Conservation (phyloP, 2,797 vertebrate species). For the Cyprinella venusta region DNA sequence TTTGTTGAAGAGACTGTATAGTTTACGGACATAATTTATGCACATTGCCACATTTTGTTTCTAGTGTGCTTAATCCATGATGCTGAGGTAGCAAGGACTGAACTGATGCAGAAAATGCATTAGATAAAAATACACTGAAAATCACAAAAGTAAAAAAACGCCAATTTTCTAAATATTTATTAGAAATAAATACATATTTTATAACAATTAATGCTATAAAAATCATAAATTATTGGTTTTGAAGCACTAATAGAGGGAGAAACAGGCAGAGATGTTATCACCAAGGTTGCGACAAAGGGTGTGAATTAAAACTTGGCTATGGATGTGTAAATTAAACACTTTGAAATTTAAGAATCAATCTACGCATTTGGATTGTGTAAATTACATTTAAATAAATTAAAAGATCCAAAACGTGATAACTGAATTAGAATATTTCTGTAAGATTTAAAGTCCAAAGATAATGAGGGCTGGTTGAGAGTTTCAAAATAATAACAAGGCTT, state of each 20-base stretch:
- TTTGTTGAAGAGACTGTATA: neutral
- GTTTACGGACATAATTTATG: neutral
- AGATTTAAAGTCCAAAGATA: neutral
- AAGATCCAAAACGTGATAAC: neutral
- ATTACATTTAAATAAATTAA: neutral
- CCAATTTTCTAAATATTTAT: too few species aligned
- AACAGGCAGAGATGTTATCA: neutral
- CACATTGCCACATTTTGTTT: neutral
- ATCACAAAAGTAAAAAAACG: constrained; percentile 13
- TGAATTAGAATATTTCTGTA: neutral
- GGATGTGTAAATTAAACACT: constrained; percentile 26
- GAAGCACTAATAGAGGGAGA: neutral
- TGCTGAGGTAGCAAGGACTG: neutral
- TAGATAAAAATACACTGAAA: neutral
- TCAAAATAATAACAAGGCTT: neutral
- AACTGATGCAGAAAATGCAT: neutral
- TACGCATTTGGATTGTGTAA: neutral
- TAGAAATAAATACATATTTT: neutral
- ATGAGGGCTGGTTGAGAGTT: neutral
- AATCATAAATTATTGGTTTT: neutral
- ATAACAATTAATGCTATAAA: neutral
- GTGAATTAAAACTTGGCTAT: constrained; percentile 4
- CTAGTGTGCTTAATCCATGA: neutral
- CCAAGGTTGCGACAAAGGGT: constrained; percentile 12
- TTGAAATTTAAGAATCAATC: neutral